Base-by-base conservation (phyloP, 2,113 vertebrate genomes). In the Bothrops jararaca region DNA sequence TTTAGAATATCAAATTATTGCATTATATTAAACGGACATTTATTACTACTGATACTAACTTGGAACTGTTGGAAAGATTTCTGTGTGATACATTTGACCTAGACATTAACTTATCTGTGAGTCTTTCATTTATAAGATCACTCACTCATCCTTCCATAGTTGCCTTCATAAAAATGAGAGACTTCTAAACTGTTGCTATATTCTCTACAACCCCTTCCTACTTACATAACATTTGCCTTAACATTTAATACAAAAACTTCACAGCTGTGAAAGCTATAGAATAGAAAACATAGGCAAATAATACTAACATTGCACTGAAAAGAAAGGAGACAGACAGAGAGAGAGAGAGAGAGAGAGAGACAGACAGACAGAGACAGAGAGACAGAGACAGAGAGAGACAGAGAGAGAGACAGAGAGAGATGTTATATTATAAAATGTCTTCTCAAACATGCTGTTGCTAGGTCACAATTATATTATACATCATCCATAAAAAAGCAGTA, bases 351-450 rank as follows among this genome's bases (percentile, higher is more conserved):
- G 1, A 85, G 56, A 42, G 0, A 96, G 60, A 97, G 86, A 96
- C n/a, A n/a, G n/a, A n/a, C n/a, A n/a, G n/a, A n/a, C n/a, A n/a
- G 93, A 91, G 58, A 39, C 0, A 96, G 74, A 96, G 85, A 96
- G 93, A 92, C n/a, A n/a, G 13, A 54, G 53, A 54, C 13, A 54
- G 15, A 54, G 15, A 54, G 52, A 53, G 69, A 48, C 22, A 52
- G 29, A 39, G 48, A 85, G 39, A 89, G 45, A 3, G 0, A 85
- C 54, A 42, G 0, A 96, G 60, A 97, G 85, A 96, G 92, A 92
- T 26, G 94, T 85, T 93, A 94, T 0, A 2, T 88, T 96, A 89
- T 53, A 88, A 29, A 90, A 94, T 64, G 92, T 58, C n/a, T 92
- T 91, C 92, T 91, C 86, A 80, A 95, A 94, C 50, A 95, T 95